Base-by-base conservation (phyloP, 2,797 vertebrate genomes). In the Amblyraja radiata region DNA sequence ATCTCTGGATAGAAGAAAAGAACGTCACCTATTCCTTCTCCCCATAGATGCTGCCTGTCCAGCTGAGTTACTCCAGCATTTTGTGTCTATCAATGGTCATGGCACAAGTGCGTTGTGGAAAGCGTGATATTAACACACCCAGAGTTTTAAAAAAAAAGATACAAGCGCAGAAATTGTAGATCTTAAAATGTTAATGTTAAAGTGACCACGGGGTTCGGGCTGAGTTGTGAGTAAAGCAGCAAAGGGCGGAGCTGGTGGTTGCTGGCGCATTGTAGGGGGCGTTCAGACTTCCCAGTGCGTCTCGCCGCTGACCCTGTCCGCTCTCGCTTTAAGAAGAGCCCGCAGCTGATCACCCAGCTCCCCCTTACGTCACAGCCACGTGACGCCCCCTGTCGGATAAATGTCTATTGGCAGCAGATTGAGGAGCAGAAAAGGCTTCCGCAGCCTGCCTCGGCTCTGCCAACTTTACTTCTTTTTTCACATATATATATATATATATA, bases 321-420 rank as follows among this genome's bases (percentile, higher is more conserved):
- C 6, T 28, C 23, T 61, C 83, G 28, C 84, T 88, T 88, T 88
- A 68, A 63, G 93, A 68, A 63, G 76, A 78, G 21, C 46, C 73
- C 32, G 76, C 18, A 28, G 90, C 78, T 58, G 54, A 58, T 93
- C 58, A 7, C 28, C 46, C 13, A 23, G n/a, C 93, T 93, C 58
- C 94, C 86, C 95, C 11, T 95, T 96, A 96, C 95, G 95, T 95
- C 93, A 93, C 73, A 93, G 93, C 93, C 97, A 97, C 96, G 97
- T 97, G 96, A 96, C 92, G 88, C 79, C 94, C 93, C 90, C 90
- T 91, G 93, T 94, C 94, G 96, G 96, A 97, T 97, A 97, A 97
- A 97, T 96, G 95, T 95, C 95, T 96, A 95, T 96, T 95, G 95
- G 95, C 95, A 93, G 94, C 95, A 93, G 94, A 93, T 93, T 94